Conservation (phyloP, 1,140 invertebrate species). For the Planococcus citri region DNA sequence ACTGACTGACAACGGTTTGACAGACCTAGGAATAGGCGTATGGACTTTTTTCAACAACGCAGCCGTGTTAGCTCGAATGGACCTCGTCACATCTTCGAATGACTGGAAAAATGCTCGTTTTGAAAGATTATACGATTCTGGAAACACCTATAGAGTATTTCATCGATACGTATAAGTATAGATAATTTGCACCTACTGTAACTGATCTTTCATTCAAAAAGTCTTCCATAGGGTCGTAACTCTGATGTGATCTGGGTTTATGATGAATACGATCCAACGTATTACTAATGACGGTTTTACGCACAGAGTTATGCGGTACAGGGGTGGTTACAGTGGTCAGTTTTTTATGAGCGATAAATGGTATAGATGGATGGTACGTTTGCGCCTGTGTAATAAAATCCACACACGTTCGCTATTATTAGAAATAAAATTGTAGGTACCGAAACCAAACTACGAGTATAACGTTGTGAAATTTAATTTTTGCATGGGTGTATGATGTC, state of each 20-base stretch:
- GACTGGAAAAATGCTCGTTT: constrained; percentile 35
- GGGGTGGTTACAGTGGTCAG: neutral
- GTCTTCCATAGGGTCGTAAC: constrained; percentile 51
- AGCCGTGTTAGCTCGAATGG: constrained; percentile 60
- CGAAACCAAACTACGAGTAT: too few relatives aligned
- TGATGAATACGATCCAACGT: constrained; percentile 58
- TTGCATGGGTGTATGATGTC: too few relatives aligned
- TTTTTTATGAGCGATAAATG: constrained; percentile 19
- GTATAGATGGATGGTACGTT: constrained; percentile 29
- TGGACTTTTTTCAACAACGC: constrained; percentile 57
- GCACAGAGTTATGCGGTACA: constrained; percentile 34
- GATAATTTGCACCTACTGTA: constrained; percentile 45
- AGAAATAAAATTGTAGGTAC: too few relatives aligned
- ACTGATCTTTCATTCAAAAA: constrained; percentile 59
- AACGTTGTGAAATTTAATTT: too few relatives aligned
- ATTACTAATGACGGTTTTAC: constrained; percentile 52
- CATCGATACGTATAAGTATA: neutral
- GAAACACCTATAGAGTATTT: neutral
- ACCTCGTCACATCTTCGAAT: constrained; percentile 64
- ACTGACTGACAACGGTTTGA: constrained; percentile 28
- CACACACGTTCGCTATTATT: neutral
- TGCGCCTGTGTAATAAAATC: constrained; percentile 26
- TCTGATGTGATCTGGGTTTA: constrained; percentile 42
- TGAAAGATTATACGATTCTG: neutral
- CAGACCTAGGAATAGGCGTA: constrained; percentile 48